phyloP scores from a whole-genome alignment of 2,888 invertebrate genomes.

The Pachliopta kotzebuea region DNA sequence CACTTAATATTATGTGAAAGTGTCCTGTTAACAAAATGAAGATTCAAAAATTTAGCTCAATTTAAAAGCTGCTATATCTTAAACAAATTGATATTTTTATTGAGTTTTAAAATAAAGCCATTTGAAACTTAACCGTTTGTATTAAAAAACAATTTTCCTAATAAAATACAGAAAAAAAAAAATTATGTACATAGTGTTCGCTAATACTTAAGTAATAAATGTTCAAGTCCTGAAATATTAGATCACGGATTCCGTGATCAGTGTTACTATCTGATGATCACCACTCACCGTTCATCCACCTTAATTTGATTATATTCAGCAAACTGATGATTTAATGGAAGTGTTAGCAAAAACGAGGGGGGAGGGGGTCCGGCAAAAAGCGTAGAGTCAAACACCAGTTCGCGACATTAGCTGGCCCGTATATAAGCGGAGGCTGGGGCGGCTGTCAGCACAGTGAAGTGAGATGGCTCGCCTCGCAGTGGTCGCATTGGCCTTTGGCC shows the following conservation, averaged over 20 bases:
- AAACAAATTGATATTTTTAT: no score
- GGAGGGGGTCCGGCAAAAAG: constrained; percentile 46
- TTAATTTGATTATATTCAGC: constrained; percentile 8
- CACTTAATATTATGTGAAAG: no score
- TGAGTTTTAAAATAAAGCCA: no score
- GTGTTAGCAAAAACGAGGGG: constrained; percentile 36
- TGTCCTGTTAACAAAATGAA: no score
- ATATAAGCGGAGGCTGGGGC: constrained; percentile 49
- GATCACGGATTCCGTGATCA: constrained; percentile 5
- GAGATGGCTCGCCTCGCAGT: constrained; percentile 60
- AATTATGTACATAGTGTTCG: no score
- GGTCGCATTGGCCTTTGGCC: constrained; percentile 56
- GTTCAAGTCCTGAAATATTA: constrained; percentile 18
- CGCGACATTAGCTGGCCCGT: constrained; percentile 56
- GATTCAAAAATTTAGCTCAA: no score
- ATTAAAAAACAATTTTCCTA: no score
- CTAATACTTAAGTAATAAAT: not conserved
- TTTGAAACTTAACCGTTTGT: no score
- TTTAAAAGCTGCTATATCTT: no score
- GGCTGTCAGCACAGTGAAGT: constrained; percentile 42
- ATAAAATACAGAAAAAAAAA: no score
- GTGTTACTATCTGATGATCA: constrained; percentile 1
- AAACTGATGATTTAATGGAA: constrained; percentile 29
- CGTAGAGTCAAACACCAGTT: constrained; percentile 54
- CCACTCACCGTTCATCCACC: constrained; percentile 15